Evolutionary conservation across 1,140 invertebrate species (phyloP), one percentile per base, ranked within the genome.

Genomic region (Hyposmocoma kahamanoa): DNA sequence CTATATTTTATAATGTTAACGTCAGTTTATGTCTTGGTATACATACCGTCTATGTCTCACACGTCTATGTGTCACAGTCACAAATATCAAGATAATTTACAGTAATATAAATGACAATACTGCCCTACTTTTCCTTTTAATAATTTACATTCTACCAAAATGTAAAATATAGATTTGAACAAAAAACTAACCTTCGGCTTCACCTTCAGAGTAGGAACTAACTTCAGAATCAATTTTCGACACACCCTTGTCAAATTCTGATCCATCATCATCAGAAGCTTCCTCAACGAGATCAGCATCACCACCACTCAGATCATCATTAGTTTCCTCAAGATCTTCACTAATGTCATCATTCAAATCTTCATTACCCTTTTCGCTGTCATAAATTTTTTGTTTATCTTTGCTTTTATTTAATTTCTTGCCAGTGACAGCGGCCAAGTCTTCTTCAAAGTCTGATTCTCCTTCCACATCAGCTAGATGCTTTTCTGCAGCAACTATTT

Each of bases 401-500:
- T 67, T 52, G 34, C 69, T 69, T 62, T 76, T 64, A 22, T 57
- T 61, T 32, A 60, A 56, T 15, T 82, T 60, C 67, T 86, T 84
- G 8, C 85, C 87, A 22, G 75, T 87, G 4, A 87, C 79, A 39
- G 86, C 67, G 22, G 83, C 87, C 49, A 91, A 76, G 74, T 92
- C 91, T 59, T 90, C 88, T 59, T 92, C 89, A 81, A 92, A 92
- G 53, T 92, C 91, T 21, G 89, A 89, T 59, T 90, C 90, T 9
- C 80, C 83, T 60, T 89, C 87, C 30, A 82, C 80, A 51, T 90
- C 87, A 15, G 88, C 78, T 36, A 92, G 77, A 68, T 90, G 88
- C 65, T 90, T 89, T 70, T 93, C 91, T 22, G 89, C 88, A 61
- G 88, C 85, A 8, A 89, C 84, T 22, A 89, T 84, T 59, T 88